Conservation (phyloP, 2,797 vertebrate genomes). For the Podargus strigoides region DNA sequence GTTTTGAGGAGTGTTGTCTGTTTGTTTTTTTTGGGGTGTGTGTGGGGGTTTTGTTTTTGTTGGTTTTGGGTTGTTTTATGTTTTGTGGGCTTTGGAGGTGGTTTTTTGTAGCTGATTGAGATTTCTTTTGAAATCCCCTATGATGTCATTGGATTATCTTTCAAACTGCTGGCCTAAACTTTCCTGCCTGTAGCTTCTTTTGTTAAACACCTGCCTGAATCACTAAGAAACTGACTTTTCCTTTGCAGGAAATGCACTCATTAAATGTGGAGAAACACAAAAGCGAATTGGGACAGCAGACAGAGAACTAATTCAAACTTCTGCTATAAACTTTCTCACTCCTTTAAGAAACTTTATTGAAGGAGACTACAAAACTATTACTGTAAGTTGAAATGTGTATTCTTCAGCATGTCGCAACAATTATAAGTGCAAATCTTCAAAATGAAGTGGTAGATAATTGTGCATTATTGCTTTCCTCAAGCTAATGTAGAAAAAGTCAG, state of each 20-base stretch:
- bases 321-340: slow-evolving; percentile 96
- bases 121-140: neutral
- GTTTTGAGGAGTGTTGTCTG: neutral
- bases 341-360: slow-evolving; percentile 97
- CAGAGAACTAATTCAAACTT: slow-evolving; percentile 91
- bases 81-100: too few species aligned
- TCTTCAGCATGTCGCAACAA: neutral
- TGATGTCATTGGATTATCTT: neutral
- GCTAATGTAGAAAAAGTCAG: neutral
- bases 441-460: neutral
- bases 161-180: neutral
- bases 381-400: slow-evolving; percentile 80
- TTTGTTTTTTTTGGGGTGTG: neutral
- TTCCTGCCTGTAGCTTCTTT: neutral
- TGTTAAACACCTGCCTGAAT: neutral
- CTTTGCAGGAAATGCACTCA: slow-evolving; percentile 85
- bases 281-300: slow-evolving; percentile 94
- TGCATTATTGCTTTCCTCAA: neutral
- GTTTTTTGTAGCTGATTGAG: neutral
- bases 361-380: slow-evolving; percentile 98
- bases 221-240: neutral
- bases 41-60: neutral
- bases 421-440: neutral
- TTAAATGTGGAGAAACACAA: slow-evolving; percentile 91
- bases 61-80: neutral